Conservation (phyloP, 2,797 vertebrate species). For the Pygocentrus nattereri region DNA sequence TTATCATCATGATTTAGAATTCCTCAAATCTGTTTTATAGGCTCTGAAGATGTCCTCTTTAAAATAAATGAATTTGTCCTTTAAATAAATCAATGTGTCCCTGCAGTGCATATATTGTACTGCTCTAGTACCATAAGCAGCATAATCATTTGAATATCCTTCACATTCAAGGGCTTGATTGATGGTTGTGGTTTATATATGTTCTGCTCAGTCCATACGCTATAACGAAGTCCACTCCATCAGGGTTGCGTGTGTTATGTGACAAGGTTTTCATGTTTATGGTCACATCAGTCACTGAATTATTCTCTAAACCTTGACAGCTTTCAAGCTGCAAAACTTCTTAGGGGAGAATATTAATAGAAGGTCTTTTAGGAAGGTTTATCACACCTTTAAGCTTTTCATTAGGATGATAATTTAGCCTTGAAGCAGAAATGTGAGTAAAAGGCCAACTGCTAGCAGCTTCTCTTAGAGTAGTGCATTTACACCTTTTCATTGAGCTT, state of each 20-base stretch:
- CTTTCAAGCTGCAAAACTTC: background rate
- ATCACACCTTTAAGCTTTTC: background rate
- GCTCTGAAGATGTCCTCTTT: background rate
- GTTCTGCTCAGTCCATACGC: slow-evolving; percentile 27
- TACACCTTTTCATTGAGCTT: background rate
- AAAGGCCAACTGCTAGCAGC: background rate
- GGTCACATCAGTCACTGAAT: slow-evolving; percentile 12
- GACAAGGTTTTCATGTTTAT: slow-evolving; percentile 12
- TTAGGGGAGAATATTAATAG: background rate
- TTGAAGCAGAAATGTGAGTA: background rate
- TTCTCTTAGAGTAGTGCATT: slow-evolving; percentile 1
- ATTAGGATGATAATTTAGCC: slow-evolving; percentile 19
- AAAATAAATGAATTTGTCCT: slow-evolving; percentile 24
- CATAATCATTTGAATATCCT: slow-evolving; percentile 33
- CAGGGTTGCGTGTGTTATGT: background rate
- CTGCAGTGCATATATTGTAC: slow-evolving; percentile 2
- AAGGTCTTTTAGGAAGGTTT: background rate
- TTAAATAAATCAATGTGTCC: slow-evolving; percentile 44
- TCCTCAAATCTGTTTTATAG: background rate
- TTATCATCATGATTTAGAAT: slow-evolving; percentile 1
- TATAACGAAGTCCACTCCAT: slow-evolving; percentile 9
- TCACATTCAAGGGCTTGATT: slow-evolving; percentile 32
- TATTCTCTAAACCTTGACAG: slow-evolving; percentile 6
- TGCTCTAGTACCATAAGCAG: slow-evolving; percentile 20
- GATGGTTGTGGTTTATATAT: slow-evolving; percentile 25